Evolutionary conservation across 2,888 invertebrate genomes (phyloP).

Genomic region (Stenolophus ochropezus): DNA sequence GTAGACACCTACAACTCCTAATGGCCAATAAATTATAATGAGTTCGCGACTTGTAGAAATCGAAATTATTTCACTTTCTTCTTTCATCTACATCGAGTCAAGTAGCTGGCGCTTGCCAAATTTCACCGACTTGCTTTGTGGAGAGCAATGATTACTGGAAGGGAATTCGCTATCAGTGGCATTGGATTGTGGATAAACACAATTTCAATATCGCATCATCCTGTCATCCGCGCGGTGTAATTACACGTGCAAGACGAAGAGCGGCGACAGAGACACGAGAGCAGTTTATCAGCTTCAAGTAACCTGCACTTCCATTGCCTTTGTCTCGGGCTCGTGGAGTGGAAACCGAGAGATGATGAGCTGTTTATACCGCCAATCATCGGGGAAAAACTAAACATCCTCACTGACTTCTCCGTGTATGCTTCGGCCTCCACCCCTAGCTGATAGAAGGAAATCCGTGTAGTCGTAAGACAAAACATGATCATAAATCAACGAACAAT

Average conservation of each 20-base stretch:
- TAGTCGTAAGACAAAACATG: slow-evolving; percentile 5
- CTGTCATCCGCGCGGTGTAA: not conserved
- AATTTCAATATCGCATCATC: not conserved
- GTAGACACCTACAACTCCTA: not conserved
- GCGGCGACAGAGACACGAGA: not conserved
- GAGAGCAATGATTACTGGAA: too few species aligned
- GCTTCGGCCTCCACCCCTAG: too few species aligned
- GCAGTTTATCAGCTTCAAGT: not conserved
- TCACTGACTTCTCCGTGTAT: too few species aligned
- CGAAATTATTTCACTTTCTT: slow-evolving; percentile 3
- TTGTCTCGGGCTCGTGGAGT: not conserved
- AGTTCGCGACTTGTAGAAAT: not conserved
- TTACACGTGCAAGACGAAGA: not conserved
- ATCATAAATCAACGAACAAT: slow-evolving; percentile 32
- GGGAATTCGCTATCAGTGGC: not conserved
- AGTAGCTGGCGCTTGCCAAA: not conserved
- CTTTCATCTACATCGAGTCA: not conserved
- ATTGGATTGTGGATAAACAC: not conserved
- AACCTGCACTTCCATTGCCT: not conserved
- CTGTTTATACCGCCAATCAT: not conserved
- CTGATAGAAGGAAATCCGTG: not conserved
- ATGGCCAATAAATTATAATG: not conserved
- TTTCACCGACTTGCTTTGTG: not conserved
- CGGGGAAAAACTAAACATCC: too few species aligned
- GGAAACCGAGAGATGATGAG: not conserved